These are phyloP conservation scores for Papilio polyxenes DNA, from an alignment of 1,140 invertebrate genomes.

Conservation along the genomic window DNA sequence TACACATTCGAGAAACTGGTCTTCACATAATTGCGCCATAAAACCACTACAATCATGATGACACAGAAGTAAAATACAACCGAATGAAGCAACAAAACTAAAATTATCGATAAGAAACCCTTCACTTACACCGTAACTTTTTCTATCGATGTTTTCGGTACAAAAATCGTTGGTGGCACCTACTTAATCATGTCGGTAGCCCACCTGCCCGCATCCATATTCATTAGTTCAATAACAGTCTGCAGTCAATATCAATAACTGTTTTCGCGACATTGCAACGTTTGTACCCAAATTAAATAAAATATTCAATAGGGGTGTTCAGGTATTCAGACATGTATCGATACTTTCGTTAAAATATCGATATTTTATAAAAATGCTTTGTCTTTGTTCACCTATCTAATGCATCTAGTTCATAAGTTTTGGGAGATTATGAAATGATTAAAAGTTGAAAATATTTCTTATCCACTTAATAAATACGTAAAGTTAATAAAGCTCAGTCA, in stretches of 20 bases:
- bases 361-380: not conserved
- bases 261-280: slow-evolving; percentile 61
- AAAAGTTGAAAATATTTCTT: not conserved
- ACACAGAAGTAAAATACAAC: not conserved
- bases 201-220: slow-evolving; percentile 76
- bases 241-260: slow-evolving; percentile 71
- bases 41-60: not conserved
- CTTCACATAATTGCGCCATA: not conserved
- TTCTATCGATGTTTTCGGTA: slow-evolving; percentile 65
- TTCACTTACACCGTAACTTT: slow-evolving; percentile 57
- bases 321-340: slow-evolving; percentile 1
- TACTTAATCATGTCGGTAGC: slow-evolving; percentile 70
- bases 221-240: slow-evolving; percentile 71
- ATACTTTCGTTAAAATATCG: not conserved
- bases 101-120: slow-evolving; percentile 53
- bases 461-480: not conserved
- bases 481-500: slow-evolving; percentile 1
- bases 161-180: slow-evolving; percentile 75
- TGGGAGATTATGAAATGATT: not conserved
- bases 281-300: slow-evolving; percentile 44
- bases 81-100: slow-evolving; percentile 31
- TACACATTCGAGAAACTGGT: not conserved
- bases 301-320: slow-evolving; percentile 18
- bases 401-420: not conserved
- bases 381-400: not conserved